Evolutionary conservation across 2,888 invertebrate species (phyloP).

Genomic region (Nezara viridula): DNA sequence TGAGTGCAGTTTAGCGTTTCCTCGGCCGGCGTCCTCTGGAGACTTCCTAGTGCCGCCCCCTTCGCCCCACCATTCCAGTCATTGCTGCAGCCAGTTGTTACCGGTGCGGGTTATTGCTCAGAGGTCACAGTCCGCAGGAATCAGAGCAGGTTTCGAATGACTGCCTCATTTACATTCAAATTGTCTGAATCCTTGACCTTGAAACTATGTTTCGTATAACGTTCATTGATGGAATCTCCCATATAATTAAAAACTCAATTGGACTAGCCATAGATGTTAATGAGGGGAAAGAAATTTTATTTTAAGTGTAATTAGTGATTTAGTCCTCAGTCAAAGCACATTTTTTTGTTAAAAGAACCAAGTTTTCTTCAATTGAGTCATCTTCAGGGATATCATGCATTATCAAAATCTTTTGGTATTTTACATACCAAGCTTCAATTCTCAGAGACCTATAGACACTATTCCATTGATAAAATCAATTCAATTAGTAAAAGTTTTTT

Average conservation of each 20-base stretch:
- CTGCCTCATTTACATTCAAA: neutral
- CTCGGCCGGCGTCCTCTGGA: neutral
- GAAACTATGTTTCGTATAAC: neutral
- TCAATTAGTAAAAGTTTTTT: no score
- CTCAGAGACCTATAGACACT: no score
- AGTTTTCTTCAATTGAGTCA: no score
- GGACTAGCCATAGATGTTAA: neutral
- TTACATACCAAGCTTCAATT: no score
- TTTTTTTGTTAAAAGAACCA: no score
- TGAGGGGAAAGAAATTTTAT: no score
- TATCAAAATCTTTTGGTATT: no score
- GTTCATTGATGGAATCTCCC: neutral
- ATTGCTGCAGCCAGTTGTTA: neutral
- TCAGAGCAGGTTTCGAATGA: neutral
- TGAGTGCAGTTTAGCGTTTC: conserved; percentile 20
- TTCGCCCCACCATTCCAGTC: neutral
- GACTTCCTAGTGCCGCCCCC: neutral
- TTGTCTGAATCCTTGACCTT: neutral
- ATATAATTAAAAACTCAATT: neutral
- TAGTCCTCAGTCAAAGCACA: no score
- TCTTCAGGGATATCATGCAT: no score
- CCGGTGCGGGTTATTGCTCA: neutral
- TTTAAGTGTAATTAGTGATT: no score
- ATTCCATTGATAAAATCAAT: no score
- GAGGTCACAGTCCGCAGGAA: neutral